phyloP scores from a whole-genome alignment of 2,888 invertebrate genomes.

The Melanargia galathea region DNA sequence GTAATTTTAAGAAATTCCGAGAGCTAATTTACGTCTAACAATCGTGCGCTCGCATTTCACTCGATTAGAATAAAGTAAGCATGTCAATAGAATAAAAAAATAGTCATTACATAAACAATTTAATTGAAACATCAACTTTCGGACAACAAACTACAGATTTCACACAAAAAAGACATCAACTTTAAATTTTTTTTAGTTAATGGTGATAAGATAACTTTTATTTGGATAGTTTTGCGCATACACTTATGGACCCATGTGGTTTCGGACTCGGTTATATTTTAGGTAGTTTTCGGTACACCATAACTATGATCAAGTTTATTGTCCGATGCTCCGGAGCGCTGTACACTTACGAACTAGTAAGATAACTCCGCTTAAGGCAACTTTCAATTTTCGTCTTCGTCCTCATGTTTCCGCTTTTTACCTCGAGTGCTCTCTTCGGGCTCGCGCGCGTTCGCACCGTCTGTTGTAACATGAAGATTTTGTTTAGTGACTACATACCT shows the following conservation, averaged over 20 bases:
- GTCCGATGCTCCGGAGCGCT: slow-evolving; percentile 79
- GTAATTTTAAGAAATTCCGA: slow-evolving; percentile 61
- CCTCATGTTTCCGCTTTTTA: slow-evolving; percentile 84
- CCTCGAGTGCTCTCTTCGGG: slow-evolving; percentile 82
- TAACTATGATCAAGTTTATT: slow-evolving; percentile 59
- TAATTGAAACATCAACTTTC: slow-evolving; percentile 78
- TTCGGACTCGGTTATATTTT: slow-evolving; percentile 15
- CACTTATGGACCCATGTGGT: slow-evolving; percentile 19
- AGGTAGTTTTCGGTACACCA: slow-evolving; percentile 36
- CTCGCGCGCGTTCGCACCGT: slow-evolving; percentile 67
- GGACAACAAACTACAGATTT: slow-evolving; percentile 79
- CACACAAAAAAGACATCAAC: slow-evolving; percentile 71
- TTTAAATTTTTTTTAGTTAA: slow-evolving; percentile 37
- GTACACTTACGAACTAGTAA: slow-evolving; percentile 80
- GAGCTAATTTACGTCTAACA: slow-evolving; percentile 71
- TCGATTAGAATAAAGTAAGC: slow-evolving; percentile 75
- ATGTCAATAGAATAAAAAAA: slow-evolving; percentile 80
- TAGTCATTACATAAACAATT: slow-evolving; percentile 79
- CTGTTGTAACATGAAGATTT: slow-evolving; percentile 56
- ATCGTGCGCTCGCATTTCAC: slow-evolving; percentile 74
- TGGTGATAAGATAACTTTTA: slow-evolving; percentile 19
- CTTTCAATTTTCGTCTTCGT: slow-evolving; percentile 80
- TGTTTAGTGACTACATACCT: too few species aligned
- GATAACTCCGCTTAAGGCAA: slow-evolving; percentile 78
- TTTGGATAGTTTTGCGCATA: slow-evolving; percentile 7